A percentile compares a stretch with the other conserved stretches of the same genome.
Evolutionary conservation across 92 coral and sea anemone genomes (phyloP).

Genomic region (Paragorgia papillata): DNA sequence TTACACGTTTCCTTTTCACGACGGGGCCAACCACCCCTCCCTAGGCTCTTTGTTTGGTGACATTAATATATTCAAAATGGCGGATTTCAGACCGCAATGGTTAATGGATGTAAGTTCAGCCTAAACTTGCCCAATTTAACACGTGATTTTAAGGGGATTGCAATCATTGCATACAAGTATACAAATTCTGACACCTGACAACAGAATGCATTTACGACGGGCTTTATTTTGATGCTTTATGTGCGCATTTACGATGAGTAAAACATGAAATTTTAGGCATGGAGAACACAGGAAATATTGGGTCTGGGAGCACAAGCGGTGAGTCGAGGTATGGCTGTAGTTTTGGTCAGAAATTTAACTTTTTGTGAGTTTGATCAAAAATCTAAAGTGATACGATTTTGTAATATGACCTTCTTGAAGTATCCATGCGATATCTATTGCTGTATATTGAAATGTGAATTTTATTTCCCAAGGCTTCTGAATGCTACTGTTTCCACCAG

Average conservation of each 20-base stretch:
- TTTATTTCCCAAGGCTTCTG: conserved; percentile 45
- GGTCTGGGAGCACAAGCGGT: not conserved
- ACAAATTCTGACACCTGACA: not conserved
- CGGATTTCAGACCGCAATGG: conserved; percentile 10
- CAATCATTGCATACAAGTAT: not conserved
- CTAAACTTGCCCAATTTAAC: not conserved
- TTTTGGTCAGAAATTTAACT: not conserved
- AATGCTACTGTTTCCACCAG: conserved; percentile 20
- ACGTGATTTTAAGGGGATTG: not conserved
- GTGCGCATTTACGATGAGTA: not conserved
- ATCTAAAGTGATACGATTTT: conserved; percentile 51
- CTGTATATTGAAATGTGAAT: conserved; percentile 8
- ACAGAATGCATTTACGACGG: not conserved
- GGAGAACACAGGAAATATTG: not conserved
- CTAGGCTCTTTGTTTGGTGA: conserved; percentile 14
- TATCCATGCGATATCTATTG: not conserved
- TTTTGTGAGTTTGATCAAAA: conserved; percentile 10
- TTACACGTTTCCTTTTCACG: no score
- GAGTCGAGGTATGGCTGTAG: conserved; percentile 4
- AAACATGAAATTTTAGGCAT: not conserved
- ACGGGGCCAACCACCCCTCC: conserved; percentile 15
- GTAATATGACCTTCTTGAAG: not conserved
- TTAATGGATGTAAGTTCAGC: not conserved
- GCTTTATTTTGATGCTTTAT: not conserved
- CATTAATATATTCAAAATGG: conserved; percentile 11